Evolutionary conservation across 2,113 vertebrate species (phyloP), one percentile per base, ranked within the genome.

Genomic region (Grantiella picta): DNA sequence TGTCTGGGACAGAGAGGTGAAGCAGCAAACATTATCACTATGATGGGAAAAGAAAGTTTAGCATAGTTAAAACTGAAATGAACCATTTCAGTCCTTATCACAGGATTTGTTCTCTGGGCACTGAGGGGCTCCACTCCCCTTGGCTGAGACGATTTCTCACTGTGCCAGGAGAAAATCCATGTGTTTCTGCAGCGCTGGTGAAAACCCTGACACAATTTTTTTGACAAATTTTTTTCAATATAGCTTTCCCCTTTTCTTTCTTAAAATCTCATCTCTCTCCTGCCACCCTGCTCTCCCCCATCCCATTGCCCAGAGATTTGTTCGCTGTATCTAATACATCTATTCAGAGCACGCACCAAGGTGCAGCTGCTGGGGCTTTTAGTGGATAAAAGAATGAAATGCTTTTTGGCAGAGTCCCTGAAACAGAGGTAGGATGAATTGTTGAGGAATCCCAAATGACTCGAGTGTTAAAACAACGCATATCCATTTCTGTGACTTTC

Each of bases 391-490:
- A 44, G 33, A 87, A 78, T 35, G 35, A 38, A 73, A 75, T 82
- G 27, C 12, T 53, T 63, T 84, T 47, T 78, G 44, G 10, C 49
- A 42, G 52, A 59, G 57, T 49, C 70, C 27, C 53, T 76, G 85
- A 80, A 80, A 71, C n/a, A 9, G 2, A 17, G 28, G 38, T 57
- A 29, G 52, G 65, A 80, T 33, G 36, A 65, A 40, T 68, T 84
- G 69, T 7, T 69, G 33, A 65, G 27, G 69, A 85, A 40, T 80
- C 53, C n/a, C 24, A 68, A 29, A 40, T 31, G 23, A 27, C 29
- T 45, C 0, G 3, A 49, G 16, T 60, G 42, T 49, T 80, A 11
- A 18, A 82, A 29, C 20, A 91, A 31, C 33, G 77, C 0, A 0
- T 45, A 57, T 23, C 31, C 5, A 24, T 80, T 90, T 69, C 90